Evolutionary conservation across 30 jellyfish, hydroid and myxozoan species (phyloP).

Genomic region (Turritopsis dohrnii): DNA sequence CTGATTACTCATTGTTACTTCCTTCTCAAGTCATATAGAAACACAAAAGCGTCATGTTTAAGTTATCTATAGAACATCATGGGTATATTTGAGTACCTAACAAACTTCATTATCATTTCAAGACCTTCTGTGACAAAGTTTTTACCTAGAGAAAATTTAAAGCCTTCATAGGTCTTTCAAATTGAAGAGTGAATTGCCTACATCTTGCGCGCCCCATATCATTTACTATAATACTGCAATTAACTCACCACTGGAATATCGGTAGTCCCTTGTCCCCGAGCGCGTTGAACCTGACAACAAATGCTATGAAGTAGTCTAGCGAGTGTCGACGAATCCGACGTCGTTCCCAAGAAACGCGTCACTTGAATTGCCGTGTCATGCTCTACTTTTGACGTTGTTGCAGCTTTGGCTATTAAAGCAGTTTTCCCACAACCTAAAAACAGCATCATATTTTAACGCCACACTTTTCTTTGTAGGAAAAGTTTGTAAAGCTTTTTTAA

Average conservation of each 20-base stretch:
- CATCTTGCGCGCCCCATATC: too few species aligned
- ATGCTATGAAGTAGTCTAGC: constrained; percentile 43
- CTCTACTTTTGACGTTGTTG: constrained; percentile 31
- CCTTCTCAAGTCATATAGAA: too few species aligned
- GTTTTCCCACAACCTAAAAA: constrained; percentile 79
- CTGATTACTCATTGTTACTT: too few species aligned
- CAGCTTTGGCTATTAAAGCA: constrained; percentile 79
- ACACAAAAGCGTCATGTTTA: too few species aligned
- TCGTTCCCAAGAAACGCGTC: constrained; percentile 72
- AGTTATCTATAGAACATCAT: too few species aligned
- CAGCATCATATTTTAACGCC: background rate
- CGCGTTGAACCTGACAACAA: constrained; percentile 47
- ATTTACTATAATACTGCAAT: too few species aligned
- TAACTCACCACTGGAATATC: background rate
- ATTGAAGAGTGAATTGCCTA: too few species aligned
- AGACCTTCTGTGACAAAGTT: too few species aligned
- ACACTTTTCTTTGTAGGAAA: background rate
- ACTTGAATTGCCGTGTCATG: constrained; percentile 38
- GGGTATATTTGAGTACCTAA: too few species aligned
- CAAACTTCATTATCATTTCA: too few species aligned
- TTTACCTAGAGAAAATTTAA: too few species aligned
- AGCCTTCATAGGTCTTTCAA: too few species aligned
- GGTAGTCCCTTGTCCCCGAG: background rate
- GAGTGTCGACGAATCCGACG: constrained; percentile 71
- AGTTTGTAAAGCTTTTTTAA: background rate